Conservation (phyloP, 2,113 vertebrate genomes). For the Leptodactylus fuscus region DNA sequence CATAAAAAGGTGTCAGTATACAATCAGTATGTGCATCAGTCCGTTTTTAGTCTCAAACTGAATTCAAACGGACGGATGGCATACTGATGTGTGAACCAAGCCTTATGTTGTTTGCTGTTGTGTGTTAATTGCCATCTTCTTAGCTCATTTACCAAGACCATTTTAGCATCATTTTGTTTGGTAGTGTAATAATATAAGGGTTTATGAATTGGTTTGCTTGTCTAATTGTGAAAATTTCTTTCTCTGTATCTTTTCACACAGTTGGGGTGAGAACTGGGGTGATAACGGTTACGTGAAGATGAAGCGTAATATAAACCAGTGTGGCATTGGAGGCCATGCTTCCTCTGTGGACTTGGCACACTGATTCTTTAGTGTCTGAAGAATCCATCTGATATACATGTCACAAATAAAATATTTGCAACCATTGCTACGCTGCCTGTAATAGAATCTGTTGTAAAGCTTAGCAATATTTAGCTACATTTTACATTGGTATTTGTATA, state of each 20-base stretch:
- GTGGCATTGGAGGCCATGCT: background rate
- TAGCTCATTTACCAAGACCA: background rate
- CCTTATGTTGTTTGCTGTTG: no score
- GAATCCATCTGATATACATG: background rate
- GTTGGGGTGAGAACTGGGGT: slow-evolving; percentile 41
- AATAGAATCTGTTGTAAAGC: background rate
- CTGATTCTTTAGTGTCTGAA: background rate
- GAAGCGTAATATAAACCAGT: slow-evolving; percentile 36
- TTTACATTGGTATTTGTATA: background rate
- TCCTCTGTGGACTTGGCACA: slow-evolving; percentile 3
- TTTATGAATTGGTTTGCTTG: background rate
- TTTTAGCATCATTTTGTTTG: background rate
- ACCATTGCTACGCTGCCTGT: background rate
- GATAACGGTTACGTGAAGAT: slow-evolving; percentile 36
- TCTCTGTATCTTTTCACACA: background rate
- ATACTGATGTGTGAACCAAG: no score
- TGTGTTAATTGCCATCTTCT: background rate
- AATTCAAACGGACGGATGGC: no score
- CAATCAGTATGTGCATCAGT: no score
- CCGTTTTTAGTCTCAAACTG: no score
- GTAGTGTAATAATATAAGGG: no score
- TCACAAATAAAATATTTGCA: background rate
- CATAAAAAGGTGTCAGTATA: no score
- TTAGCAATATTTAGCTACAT: background rate
- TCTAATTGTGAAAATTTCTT: background rate